Percentiles rank a stretch among this genome's conserved stretches.
These are phyloP conservation scores for Dryobates pubescens DNA, from an alignment of 2,797 vertebrate genomes.

Conservation along the genomic window DNA sequence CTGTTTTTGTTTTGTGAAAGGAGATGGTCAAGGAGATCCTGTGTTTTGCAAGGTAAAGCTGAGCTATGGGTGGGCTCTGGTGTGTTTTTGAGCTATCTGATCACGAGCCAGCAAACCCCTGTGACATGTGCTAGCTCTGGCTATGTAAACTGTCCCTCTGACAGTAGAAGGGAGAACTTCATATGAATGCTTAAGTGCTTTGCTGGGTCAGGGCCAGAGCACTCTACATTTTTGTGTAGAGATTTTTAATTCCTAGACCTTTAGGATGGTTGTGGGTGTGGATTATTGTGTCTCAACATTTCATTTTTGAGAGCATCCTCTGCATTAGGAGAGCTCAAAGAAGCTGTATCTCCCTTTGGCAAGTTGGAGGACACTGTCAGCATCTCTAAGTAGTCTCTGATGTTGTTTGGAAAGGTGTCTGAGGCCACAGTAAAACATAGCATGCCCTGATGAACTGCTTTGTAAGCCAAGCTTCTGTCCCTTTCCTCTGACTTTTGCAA, in stretches of 20 bases:
- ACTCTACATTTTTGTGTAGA: not conserved
- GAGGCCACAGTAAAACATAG: not conserved
- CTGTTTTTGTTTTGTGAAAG: not conserved
- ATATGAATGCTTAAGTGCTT: not conserved
- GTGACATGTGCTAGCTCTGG: not conserved
- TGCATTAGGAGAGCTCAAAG: not conserved
- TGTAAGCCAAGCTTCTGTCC: not conserved
- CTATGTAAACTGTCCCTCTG: not conserved
- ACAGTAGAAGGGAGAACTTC: not conserved
- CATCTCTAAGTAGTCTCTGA: not conserved
- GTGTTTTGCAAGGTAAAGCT: not conserved
- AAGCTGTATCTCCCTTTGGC: not conserved
- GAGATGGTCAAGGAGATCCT: not conserved
- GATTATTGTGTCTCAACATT: not conserved
- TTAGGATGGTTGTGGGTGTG: not conserved
- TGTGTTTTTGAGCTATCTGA: not conserved
- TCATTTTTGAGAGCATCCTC: not conserved
- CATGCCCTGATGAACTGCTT: not conserved
- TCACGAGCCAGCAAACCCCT: not conserved
- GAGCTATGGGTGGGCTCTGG: not conserved
- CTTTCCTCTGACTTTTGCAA: not conserved
- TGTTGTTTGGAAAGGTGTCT: not conserved
- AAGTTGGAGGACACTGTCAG: not conserved
- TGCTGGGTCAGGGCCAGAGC: slow-evolving; percentile 18
- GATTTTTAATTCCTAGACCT: not conserved